Conservation (phyloP, 2,113 vertebrate genomes). For the Aepyceros melampus region DNA sequence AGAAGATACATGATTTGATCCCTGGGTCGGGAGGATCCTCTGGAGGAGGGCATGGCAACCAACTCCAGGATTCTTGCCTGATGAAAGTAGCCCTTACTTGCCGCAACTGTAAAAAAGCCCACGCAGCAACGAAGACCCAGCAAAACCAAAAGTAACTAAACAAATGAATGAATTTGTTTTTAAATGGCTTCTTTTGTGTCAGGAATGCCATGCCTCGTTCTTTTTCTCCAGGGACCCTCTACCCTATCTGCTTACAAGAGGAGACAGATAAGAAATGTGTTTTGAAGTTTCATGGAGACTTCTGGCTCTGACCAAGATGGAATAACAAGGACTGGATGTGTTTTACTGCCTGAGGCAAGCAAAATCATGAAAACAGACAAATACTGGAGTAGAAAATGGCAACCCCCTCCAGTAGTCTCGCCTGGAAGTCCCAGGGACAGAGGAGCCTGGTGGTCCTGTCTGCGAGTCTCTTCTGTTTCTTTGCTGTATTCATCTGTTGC, state of each 20-base stretch:
- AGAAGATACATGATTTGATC: too few relatives aligned
- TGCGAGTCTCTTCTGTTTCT: not conserved
- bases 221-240: not conserved
- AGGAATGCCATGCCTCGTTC: not conserved
- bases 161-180: not conserved
- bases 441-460: not conserved
- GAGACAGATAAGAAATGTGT: not conserved
- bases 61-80: not conserved
- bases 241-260: not conserved
- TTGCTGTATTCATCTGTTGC: not conserved
- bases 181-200: not conserved
- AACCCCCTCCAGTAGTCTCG: not conserved
- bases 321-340: not conserved
- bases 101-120: not conserved
- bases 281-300: not conserved
- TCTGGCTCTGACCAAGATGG: not conserved
- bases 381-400: not conserved
- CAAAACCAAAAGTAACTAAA: not conserved
- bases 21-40: not conserved
- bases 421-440: not conserved
- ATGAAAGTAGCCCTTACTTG: not conserved
- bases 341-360: not conserved
- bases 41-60: not conserved
- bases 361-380: not conserved
- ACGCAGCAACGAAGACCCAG: not conserved